Evolutionary conservation across 2,113 vertebrate species (phyloP), one percentile per base, ranked within the genome.

Genomic region (Marcusenius ussheri): DNA sequence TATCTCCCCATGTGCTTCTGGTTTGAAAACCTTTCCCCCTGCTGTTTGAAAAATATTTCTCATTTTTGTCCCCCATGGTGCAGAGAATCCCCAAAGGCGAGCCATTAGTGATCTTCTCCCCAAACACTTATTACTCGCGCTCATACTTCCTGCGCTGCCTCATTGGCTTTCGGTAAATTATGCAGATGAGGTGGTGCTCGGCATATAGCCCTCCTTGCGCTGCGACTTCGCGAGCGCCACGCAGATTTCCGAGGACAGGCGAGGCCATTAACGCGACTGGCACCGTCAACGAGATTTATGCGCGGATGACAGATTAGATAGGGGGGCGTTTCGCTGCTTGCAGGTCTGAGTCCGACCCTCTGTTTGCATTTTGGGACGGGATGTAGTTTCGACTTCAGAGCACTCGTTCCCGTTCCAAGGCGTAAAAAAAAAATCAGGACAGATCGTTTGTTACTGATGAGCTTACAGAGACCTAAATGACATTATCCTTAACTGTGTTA

Each of bases 221-320:
- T 96, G 96, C 96, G 96, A 97, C 96, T 96, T 96, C 96, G 96
- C 96, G 97, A 97, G 95, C 97, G 97, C 35, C 95, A 95, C 96
- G 96, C 96, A 97, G 96, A 96, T 96, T 96, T 97, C 45, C 96
- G 97, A 97, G 97, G 98, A 97, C 97, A 97, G 96, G 96, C 95
- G 92, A 97, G 95, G 95, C 97, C 98, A 99, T 99, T 99, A 99
- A 96, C 97, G 96, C 97, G 97, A 98, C 97, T 97, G 97, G 97
- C 97, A 97, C 97, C 97, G 98, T 99, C 98, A 99, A 98, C 98
- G 97, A 98, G 98, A 99, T 99, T 99, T 99, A 99, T 99, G 98
- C 98, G 98, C 97, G 97, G 96, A 97, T 99, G 98, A 99, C 97
- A 98, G 98, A 99, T 98, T 98, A 97, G 97, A 96, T 96, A 31